Evolutionary conservation across 2,797 vertebrate species (phyloP), one percentile per base, ranked within the genome.

Genomic region (Gymnothorax reevesii): DNA sequence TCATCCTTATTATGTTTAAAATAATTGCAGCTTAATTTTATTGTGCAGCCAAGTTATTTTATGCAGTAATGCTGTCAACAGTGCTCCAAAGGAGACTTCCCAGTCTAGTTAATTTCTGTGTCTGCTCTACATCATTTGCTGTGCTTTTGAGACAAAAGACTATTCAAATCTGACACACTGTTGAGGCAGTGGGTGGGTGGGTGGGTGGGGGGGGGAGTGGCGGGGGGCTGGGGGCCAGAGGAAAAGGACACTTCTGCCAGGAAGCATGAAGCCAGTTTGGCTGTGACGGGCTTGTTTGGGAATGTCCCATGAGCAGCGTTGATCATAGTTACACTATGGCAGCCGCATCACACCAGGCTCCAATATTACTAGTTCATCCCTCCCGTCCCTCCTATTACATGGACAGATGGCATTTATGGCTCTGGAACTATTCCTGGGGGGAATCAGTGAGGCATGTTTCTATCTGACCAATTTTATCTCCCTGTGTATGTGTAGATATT

Each of bases 351-450:
- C 6, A 22, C 7, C 7, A 55, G 52, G 42, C 57, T 17, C 57
- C n/a, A 52, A 25, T 49, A 33, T 77, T 62, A 17, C 75, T 57
- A 49, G 73, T 49, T 27, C 73, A 13, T n/a, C 71, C 59, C 57
- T 25, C 49, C 69, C 69, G n/a, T n/a, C 64, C 22, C 66, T 4
- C 33, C 59, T 49, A n/a, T 22, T 4, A n/a, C 60, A 66, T 22
- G 59, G 20, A 10, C 85, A 86, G 60, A 82, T 80, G 85, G 75
- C 7, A 7, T n/a, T 15, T 22, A 86, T 66, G 85, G 12, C 59
- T 60, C 25, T 54, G 55, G 59, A 10, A 62, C n/a, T 82, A n/a
- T 66, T 82, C 60, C 57, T 52, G 59, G 17, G 49, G 59, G 62
- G 59, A 69, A 52, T 77, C 73, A 52, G 0, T 77, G 8, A 73